Evolutionary conservation across 2,888 invertebrate genomes (phyloP).

Genomic region (Poecilus cupreus): DNA sequence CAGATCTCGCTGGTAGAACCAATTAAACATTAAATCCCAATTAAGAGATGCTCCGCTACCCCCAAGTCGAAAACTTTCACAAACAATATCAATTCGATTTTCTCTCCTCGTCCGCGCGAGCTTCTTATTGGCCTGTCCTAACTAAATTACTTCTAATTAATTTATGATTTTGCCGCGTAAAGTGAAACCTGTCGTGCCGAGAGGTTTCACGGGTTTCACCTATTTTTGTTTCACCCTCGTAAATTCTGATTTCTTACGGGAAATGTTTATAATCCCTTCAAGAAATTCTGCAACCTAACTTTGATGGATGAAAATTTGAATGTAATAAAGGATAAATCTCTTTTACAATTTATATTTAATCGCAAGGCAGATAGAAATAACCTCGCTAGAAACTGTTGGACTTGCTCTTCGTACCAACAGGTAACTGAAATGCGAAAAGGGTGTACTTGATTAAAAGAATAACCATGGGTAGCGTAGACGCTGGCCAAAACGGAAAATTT

Average conservation of each 20-base stretch:
- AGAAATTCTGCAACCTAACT: not conserved
- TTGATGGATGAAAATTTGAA: not conserved
- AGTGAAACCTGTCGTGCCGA: constrained; percentile 6
- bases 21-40: constrained; percentile 59
- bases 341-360: not conserved
- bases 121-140: constrained; percentile 25
- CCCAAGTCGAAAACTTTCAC: constrained; percentile 50
- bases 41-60: constrained; percentile 48
- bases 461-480: too few relatives aligned
- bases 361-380: too few relatives aligned
- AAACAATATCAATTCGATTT: constrained; percentile 55
- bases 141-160: constrained; percentile 44
- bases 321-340: not conserved
- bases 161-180: constrained; percentile 42
- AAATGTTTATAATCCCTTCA: not conserved
- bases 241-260: not conserved
- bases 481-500: too few relatives aligned
- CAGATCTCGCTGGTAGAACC: constrained; percentile 54
- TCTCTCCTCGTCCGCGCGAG: not conserved
- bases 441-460: too few relatives aligned
- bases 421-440: too few relatives aligned
- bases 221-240: not conserved
- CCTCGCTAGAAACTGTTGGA: too few relatives aligned
- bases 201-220: constrained; percentile 2
- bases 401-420: too few relatives aligned